Percentiles rank a stretch among this genome's conserved stretches.
These are phyloP conservation scores for Pangasianodon gigas DNA, from an alignment of 2,113 vertebrate species.

Conservation along the genomic window DNA sequence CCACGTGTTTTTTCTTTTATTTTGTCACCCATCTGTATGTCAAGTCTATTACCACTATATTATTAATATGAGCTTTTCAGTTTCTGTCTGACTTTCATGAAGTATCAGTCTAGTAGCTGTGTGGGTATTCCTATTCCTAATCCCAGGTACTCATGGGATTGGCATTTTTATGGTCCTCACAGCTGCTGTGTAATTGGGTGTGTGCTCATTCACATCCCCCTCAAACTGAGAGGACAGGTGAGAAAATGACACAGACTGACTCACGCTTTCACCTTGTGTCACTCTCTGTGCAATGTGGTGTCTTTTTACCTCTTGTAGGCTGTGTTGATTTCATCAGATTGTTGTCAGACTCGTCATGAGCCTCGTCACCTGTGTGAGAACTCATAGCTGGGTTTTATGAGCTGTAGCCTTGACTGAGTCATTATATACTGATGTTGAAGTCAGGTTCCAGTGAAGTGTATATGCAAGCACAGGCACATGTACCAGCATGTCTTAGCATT, in stretches of 20 bases:
- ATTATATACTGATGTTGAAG: background rate
- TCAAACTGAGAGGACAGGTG: background rate
- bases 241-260: slow-evolving; percentile 29
- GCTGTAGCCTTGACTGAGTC: background rate
- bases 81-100: background rate
- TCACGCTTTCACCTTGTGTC: slow-evolving; percentile 20
- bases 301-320: background rate
- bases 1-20: background rate
- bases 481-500: background rate
- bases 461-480: background rate
- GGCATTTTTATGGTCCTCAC: slow-evolving; percentile 14
- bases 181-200: slow-evolving; percentile 36
- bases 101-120: slow-evolving; percentile 7
- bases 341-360: background rate
- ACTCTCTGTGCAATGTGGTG: background rate
- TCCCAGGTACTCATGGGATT: background rate
- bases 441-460: background rate
- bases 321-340: slow-evolving; percentile 13
- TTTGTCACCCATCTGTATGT: background rate
- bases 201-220: slow-evolving; percentile 40
- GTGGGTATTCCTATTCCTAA: background rate
- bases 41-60: background rate
- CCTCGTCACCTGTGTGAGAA: background rate
- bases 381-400: background rate
- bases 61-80: background rate